phyloP scores from a whole-genome alignment of 2,113 vertebrate species.

The Gasterosteus aculeatus region DNA sequence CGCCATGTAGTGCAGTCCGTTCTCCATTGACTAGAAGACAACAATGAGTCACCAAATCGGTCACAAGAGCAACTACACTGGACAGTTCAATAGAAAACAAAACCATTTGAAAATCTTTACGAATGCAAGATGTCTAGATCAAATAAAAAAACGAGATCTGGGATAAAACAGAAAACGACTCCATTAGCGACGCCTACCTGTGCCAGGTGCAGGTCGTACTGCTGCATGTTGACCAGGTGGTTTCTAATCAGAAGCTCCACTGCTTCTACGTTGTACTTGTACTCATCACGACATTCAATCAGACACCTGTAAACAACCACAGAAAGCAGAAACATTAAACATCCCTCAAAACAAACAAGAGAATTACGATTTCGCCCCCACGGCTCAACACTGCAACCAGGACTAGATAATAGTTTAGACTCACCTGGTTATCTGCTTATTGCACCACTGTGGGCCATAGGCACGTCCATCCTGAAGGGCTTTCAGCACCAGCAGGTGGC shows the following conservation, averaged over 20 bases:
- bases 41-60: background rate
- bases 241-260: conserved; percentile 96
- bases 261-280: conserved; percentile 98
- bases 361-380: background rate
- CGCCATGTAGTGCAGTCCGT: conserved; percentile 98
- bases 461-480: conserved; percentile 96
- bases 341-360: background rate
- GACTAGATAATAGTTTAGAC: conserved; percentile 9
- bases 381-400: background rate
- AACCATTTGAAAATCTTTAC: background rate
- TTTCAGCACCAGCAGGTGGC: conserved; percentile 96
- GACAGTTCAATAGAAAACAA: background rate
- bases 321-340: background rate
- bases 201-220: conserved; percentile 96
- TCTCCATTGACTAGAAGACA: conserved; percentile 93
- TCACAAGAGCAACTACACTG: background rate
- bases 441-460: conserved; percentile 98
- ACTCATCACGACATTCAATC: conserved; percentile 97
- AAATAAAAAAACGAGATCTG: background rate
- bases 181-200: conserved; percentile 83
- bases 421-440: conserved; percentile 98
- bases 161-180: background rate
- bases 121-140: background rate
- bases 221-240: conserved; percentile 98
- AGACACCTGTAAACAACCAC: conserved; percentile 86